Percentiles rank a stretch among this genome's conserved stretches.
Conservation (phyloP, 2,113 vertebrate species). For the Thinocorus orbignyianus region DNA sequence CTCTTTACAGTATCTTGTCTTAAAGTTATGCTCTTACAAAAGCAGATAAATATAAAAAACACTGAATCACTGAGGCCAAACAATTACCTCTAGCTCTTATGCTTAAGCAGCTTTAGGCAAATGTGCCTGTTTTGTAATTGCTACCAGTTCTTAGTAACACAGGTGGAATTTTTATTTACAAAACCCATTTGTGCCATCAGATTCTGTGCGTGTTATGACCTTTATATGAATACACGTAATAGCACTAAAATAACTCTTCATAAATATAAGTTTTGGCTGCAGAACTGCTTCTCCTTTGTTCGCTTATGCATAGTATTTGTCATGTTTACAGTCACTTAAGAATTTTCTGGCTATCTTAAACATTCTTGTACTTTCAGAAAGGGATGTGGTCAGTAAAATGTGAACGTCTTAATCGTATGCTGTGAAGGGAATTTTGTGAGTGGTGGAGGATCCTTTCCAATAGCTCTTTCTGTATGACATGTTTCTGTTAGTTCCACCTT, state of each 20-base stretch:
- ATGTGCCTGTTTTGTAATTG: background rate
- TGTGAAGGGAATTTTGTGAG: background rate
- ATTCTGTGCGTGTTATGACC: background rate
- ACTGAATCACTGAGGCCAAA: background rate
- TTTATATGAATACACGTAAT: background rate
- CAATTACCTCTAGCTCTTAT: background rate
- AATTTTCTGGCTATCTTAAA: background rate
- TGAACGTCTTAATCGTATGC: background rate
- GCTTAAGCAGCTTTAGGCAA: background rate
- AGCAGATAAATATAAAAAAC: background rate
- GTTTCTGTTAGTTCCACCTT: background rate
- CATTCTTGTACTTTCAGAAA: background rate
- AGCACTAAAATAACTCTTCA: background rate
- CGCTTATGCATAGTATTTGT: background rate
- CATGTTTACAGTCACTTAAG: background rate
- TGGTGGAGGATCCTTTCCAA: background rate
- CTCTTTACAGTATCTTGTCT: background rate
- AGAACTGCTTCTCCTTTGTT: conserved; percentile 5
- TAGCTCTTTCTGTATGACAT: background rate
- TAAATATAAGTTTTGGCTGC: background rate
- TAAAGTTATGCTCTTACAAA: background rate
- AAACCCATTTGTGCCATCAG: background rate
- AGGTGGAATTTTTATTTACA: background rate
- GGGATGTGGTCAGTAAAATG: background rate
- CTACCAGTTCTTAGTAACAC: background rate